These are phyloP conservation scores for Acleris cristana DNA, from an alignment of 2,888 invertebrate genomes.

Conservation along the genomic window DNA sequence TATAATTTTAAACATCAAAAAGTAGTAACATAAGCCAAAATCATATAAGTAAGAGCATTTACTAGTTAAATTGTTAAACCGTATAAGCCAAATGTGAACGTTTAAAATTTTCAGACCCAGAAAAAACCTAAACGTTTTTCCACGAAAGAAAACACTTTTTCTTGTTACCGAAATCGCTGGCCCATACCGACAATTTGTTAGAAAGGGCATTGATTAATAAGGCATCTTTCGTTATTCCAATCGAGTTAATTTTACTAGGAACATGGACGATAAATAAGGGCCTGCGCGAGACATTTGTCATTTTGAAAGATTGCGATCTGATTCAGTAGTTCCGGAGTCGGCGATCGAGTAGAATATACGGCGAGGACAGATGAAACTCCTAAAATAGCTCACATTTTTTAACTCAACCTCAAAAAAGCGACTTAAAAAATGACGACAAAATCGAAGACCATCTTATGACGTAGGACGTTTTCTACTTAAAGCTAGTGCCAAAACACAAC, in stretches of 20 bases:
- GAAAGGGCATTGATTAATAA: slow-evolving; percentile 71
- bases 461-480: no score
- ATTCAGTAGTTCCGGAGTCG: slow-evolving; percentile 64
- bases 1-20: no score
- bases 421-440: not conserved
- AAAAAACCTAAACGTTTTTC: not conserved
- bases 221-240: slow-evolving; percentile 69
- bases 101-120: not conserved
- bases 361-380: slow-evolving; percentile 40
- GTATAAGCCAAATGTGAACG: not conserved
- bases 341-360: slow-evolving; percentile 33
- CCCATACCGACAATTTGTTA: slow-evolving; percentile 71
- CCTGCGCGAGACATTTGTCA: slow-evolving; percentile 63
- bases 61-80: no score
- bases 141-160: not conserved
- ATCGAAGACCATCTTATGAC: no score
- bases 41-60: no score
- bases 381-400: not conserved
- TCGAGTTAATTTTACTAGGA: slow-evolving; percentile 72
- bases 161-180: slow-evolving; percentile 47
- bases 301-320: slow-evolving; percentile 73
- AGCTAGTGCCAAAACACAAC: no score
- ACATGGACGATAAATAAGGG: slow-evolving; percentile 66
- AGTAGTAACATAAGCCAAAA: no score
- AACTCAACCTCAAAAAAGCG: not conserved